Base-by-base conservation (phyloP, 2,888 invertebrate species). In the Hypercompe scribonia region DNA sequence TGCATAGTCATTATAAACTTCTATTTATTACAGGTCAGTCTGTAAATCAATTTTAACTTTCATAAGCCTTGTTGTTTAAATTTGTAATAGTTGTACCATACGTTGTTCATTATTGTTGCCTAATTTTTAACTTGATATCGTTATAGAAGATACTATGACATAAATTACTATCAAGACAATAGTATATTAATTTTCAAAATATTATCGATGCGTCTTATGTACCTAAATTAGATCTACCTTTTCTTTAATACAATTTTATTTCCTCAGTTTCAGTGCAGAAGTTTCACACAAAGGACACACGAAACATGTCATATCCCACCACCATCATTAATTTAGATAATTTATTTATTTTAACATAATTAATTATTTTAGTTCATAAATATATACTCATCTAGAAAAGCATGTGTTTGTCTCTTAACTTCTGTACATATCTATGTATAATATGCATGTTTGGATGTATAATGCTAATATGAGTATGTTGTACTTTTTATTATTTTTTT, bases 251-350 rank as follows among this genome's bases (percentile, higher is more conserved):
- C 11, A 28, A 28, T 65, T n/a, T 67, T 73, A 73, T 70, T 73
- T 72, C 87, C 76, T n/a, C 83, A 96, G 96, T 71, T 96, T 96
- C 86, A 96, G 94, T 79, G 96, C 96, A 1, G 90, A 95, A n/a
- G 96, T 96, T 8, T 93, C 92, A 73, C 94, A 95, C 81, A 88
- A 91, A 69, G 93, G 91, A 24, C 89, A 90, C 18, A 89, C 90
- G 50, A 78, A 83, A 70, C 82, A 86, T 64, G 63, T 71, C n/a
- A 28, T 63, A 71, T 83, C 87, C 18, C 80, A 87, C 73, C 80
- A 83, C 46, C 71, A 86, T 64, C 83, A 86, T 65, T 83, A 87
- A 61, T 86, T 79, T 78, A 75, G 42, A 28, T 65, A 67, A 58
- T 11, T 67, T 36, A 71, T 65, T 68, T 71, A 71, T 71, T 66